These are phyloP conservation scores for Agonopterix heracliana DNA, from an alignment of 2,888 invertebrate species.

Conservation along the genomic window DNA sequence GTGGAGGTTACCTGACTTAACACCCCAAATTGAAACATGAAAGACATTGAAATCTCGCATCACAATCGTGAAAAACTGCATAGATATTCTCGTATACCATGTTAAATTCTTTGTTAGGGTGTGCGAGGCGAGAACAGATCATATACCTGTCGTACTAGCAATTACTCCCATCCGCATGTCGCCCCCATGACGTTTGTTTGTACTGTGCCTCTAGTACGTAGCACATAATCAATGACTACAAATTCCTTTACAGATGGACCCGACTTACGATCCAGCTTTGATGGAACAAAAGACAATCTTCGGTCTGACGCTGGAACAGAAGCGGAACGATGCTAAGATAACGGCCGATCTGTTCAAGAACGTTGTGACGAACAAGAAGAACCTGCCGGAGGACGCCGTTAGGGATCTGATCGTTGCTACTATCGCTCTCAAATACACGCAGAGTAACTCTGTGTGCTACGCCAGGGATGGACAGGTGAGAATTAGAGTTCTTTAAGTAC, in stretches of 20 bases:
- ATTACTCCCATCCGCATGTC: too few species aligned
- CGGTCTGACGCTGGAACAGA: slow-evolving; percentile 80
- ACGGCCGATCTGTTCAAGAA: slow-evolving; percentile 86
- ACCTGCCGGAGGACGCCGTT: slow-evolving; percentile 83
- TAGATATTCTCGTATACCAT: too few species aligned
- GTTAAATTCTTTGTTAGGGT: too few species aligned
- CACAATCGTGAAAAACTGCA: too few species aligned
- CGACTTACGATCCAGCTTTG: slow-evolving; percentile 85
- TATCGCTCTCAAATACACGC: slow-evolving; percentile 97
- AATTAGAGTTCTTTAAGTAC: not conserved
- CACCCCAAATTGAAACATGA: too few species aligned
- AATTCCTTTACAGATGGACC: slow-evolving; percentile 82
- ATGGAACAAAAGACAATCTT: slow-evolving; percentile 83
- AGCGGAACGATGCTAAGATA: slow-evolving; percentile 91
- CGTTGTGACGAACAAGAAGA: slow-evolving; percentile 83
- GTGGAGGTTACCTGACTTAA: too few species aligned
- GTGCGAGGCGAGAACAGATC: too few species aligned
- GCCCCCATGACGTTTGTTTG: too few species aligned
- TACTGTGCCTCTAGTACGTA: too few species aligned
- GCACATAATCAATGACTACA: too few species aligned
- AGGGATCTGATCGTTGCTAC: slow-evolving; percentile 97
- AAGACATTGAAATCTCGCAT: too few species aligned
- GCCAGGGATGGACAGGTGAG: slow-evolving; percentile 91
- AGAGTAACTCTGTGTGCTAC: slow-evolving; percentile 98
- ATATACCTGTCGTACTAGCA: too few species aligned